Evolutionary conservation across 2,888 invertebrate species (phyloP).

Genomic region (Prostheceraeus crozeri): DNA sequence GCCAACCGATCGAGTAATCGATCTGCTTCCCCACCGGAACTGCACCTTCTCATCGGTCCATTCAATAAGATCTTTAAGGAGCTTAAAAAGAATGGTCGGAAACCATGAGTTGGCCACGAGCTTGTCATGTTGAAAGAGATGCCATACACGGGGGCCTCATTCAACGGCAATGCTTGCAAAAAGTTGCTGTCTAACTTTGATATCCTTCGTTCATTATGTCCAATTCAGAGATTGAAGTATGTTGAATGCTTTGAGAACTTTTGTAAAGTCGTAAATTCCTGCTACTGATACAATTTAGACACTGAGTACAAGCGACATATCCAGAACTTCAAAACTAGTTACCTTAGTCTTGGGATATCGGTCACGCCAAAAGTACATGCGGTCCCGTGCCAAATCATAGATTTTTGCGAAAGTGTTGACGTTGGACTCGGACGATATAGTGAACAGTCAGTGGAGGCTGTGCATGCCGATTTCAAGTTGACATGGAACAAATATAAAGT

Average conservation of each 20-base stretch:
- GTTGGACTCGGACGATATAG: slow-evolving; percentile 1
- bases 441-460: slow-evolving; percentile 3
- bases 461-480: slow-evolving; percentile 1
- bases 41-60: too few species aligned
- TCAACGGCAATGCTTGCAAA: too few species aligned
- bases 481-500: slow-evolving; percentile 7
- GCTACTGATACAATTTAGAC: too few species aligned
- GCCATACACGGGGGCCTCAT: too few species aligned
- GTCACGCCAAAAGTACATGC: neutral
- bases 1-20: too few species aligned
- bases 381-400: neutral
- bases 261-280: neutral
- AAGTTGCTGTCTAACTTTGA: too few species aligned
- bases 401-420: neutral
- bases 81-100: too few species aligned
- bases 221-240: neutral
- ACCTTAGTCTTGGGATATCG: slow-evolving; percentile 5
- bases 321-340: slow-evolving; percentile 2
- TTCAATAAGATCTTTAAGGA: too few species aligned
- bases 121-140: too few species aligned
- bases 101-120: too few species aligned
- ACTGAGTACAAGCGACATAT: neutral
- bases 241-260: neutral
- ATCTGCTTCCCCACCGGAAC: too few species aligned
- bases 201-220: slow-evolving; percentile 9